Percentiles rank a stretch among this genome's conserved stretches.
Evolutionary conservation across 2,113 vertebrate genomes (phyloP).

Genomic region (Egretta garzetta): DNA sequence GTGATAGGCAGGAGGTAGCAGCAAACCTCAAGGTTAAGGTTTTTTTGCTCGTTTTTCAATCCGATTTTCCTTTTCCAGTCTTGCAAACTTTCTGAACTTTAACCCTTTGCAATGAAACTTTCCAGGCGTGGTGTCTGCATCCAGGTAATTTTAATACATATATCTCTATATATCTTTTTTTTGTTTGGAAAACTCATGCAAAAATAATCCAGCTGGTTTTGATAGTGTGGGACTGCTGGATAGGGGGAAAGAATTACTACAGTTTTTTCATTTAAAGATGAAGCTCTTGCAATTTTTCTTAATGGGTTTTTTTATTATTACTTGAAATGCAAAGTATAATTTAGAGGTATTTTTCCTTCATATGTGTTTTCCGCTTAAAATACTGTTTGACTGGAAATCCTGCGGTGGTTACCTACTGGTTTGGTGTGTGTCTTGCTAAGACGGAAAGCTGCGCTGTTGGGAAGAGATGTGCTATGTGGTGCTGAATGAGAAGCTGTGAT

Average conservation of each 20-base stretch:
- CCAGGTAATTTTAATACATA: slow-evolving; percentile 14
- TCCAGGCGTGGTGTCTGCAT: slow-evolving; percentile 5
- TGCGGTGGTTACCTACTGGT: background rate
- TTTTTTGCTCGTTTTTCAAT: background rate
- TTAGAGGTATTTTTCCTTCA: background rate
- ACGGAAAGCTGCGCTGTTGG: background rate
- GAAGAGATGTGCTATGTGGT: background rate
- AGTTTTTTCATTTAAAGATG: background rate
- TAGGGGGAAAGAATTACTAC: background rate
- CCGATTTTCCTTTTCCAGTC: slow-evolving; percentile 34
- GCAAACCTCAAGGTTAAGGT: background rate
- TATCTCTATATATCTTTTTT: background rate
- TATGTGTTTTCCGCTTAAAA: background rate
- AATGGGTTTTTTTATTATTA: background rate
- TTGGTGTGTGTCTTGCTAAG: background rate
- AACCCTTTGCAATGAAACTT: slow-evolving; percentile 47
- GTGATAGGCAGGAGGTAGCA: background rate
- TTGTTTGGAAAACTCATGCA: background rate
- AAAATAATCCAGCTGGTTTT: background rate
- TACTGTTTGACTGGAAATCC: background rate
- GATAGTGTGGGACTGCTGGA: background rate
- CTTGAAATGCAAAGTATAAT: background rate
- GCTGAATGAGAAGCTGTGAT: background rate
- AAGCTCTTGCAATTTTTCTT: background rate
- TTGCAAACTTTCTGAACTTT: slow-evolving; percentile 33